These are phyloP conservation scores for Chondrosia reniformis DNA, from an alignment of 37 sponge, comb jelly and placozoan genomes.

Conservation along the genomic window DNA sequence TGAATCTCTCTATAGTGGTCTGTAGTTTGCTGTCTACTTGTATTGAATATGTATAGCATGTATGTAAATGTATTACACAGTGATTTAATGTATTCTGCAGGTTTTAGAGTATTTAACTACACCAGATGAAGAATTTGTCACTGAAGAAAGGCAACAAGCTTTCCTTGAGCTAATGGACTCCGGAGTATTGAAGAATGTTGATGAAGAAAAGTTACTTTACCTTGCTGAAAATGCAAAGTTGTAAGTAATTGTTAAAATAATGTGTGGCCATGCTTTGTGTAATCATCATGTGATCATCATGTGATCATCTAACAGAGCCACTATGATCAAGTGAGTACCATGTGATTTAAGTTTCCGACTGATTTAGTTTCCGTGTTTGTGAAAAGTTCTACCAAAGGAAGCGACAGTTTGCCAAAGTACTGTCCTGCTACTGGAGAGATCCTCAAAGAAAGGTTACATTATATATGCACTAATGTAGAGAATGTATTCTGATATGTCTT, in stretches of 20 bases:
- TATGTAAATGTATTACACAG: too few species aligned
- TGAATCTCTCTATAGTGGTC: too few species aligned
- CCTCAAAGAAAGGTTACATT: conserved; percentile 52
- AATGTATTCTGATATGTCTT: too few species aligned
- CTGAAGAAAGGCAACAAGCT: conserved; percentile 85
- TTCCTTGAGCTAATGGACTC: conserved; percentile 73
- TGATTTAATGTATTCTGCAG: conserved; percentile 15
- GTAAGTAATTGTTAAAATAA: conserved; percentile 41
- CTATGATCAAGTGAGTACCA: too few species aligned
- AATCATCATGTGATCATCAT: too few species aligned
- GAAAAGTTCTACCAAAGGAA: conserved; percentile 71
- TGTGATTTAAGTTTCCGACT: background rate
- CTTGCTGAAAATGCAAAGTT: conserved; percentile 78
- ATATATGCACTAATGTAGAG: background rate
- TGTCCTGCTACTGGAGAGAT: conserved; percentile 78
- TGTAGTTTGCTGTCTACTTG: too few species aligned
- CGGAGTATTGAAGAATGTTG: conserved; percentile 63
- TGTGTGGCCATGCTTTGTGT: background rate
- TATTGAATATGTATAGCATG: too few species aligned
- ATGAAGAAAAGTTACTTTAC: conserved; percentile 66
- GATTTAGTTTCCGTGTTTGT: conserved; percentile 70
- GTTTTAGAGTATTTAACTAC: conserved; percentile 71
- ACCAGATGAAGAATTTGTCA: conserved; percentile 62
- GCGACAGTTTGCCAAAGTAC: conserved; percentile 68
- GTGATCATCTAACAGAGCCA: too few species aligned